phyloP scores from a whole-genome alignment of 2,888 invertebrate species.

The Pseudococcus viburni region DNA sequence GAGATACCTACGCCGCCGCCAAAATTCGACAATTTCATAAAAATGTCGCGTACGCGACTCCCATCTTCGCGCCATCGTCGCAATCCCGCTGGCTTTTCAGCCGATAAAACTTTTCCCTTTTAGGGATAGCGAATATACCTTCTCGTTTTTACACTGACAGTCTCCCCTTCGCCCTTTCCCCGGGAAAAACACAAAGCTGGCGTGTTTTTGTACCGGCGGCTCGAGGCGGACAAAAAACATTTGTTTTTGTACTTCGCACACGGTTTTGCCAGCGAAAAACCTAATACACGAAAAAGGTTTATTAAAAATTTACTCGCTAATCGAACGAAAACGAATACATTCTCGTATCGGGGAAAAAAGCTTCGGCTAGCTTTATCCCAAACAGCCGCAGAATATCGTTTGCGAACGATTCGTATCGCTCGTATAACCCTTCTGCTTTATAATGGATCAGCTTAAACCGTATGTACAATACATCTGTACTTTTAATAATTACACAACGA shows the following conservation, averaged over 20 bases:
- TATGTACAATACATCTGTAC: not conserved
- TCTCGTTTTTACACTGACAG: not conserved
- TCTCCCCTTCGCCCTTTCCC: not conserved
- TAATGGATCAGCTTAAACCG: not conserved
- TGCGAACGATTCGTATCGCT: not conserved
- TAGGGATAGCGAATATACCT: not conserved
- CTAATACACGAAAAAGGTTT: constrained; percentile 38
- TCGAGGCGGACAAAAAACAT: not conserved
- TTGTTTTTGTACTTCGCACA: not conserved
- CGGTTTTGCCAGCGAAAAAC: not conserved
- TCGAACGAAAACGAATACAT: constrained; percentile 38
- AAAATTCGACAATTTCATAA: constrained; percentile 44
- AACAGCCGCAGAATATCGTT: not conserved
- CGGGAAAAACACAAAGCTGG: not conserved
- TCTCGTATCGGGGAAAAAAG: not conserved
- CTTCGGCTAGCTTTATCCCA: not conserved
- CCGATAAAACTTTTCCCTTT: constrained; percentile 4
- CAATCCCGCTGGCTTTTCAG: not conserved
- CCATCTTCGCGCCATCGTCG: not conserved
- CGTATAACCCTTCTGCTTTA: not conserved
- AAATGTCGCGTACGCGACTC: constrained; percentile 20
- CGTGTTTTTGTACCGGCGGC: not conserved
- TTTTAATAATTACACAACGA: not conserved
- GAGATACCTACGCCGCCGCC: not conserved
- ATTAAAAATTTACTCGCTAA: constrained; percentile 55